Evolutionary conservation across 2,888 invertebrate genomes (phyloP), one percentile per base, ranked within the genome.

Genomic region (Syritta pipiens): DNA sequence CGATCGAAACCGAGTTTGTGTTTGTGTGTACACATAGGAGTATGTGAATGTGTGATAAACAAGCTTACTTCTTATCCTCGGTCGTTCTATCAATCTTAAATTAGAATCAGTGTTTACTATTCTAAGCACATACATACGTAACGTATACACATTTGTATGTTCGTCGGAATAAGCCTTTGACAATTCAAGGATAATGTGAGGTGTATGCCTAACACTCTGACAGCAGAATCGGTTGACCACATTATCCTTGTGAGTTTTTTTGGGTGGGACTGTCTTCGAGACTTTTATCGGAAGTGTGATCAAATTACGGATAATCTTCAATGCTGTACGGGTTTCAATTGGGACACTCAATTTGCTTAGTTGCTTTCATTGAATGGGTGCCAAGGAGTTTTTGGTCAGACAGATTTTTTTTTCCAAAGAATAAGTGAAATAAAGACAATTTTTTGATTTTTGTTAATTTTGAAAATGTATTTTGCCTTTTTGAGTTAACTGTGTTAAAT

Each of bases 41-140:
- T 30, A 22, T 35, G 42, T 42, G 37, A 5, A 42, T 9, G 55
- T 9, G 28, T 32, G 35, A 30, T 46, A 49, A 49, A 65, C 53
- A 22, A 42, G 32, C 26, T 46, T 20, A 14, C 22, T 12, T 14
- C 22, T 26, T 9, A 10, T 12, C 26, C 42, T 62, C 37, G 40
- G 12, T 7, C 69, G 19, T n/a, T n/a, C n/a, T n/a, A 69, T 51
- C 37, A 63, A 76, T 76, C 57, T 57, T 57, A 30, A 63, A 57
- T 63, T 62, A 35, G 49, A 75, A 55, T 55, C 40, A 24, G 49
- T 63, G 69, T 63, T 63, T 69, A 28, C 17, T 30, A 35, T 22
- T 35, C 20, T 14, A 42, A 30, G 60, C 60, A 68, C 32, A 46
- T 37, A 26, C n/a, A n/a, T 3, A 28, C 28, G 28, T 9, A 28